Percentiles rank a stretch among this genome's conserved stretches.
phyloP scores from a whole-genome alignment of 2,888 invertebrate genomes.

The Cryptocheilus praepositus region DNA sequence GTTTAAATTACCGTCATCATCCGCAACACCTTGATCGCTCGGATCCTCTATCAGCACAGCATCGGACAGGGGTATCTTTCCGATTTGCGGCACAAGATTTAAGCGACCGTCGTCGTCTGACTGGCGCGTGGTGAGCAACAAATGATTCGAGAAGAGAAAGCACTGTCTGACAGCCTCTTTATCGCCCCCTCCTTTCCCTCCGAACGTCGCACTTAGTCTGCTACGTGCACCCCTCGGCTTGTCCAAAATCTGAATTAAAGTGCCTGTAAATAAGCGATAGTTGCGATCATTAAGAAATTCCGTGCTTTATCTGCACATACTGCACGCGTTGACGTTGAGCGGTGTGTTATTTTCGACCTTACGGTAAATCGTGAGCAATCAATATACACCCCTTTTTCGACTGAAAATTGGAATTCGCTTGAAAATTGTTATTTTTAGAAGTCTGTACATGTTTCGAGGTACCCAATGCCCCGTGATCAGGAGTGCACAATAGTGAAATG shows the following conservation, averaged over 20 bases:
- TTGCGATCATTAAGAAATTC: background rate
- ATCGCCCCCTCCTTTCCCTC: constrained; percentile 76
- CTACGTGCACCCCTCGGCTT: constrained; percentile 78
- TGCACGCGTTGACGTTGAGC: too few species aligned
- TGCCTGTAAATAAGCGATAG: constrained; percentile 77
- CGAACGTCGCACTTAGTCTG: constrained; percentile 78
- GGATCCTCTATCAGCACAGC: constrained; percentile 92
- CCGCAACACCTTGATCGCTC: constrained; percentile 79
- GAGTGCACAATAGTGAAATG: too few species aligned
- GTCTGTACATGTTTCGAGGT: too few species aligned
- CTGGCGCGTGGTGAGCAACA: constrained; percentile 87
- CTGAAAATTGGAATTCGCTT: too few species aligned
- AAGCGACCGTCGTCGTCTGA: constrained; percentile 86
- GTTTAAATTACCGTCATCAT: constrained; percentile 80
- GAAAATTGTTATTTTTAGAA: too few species aligned
- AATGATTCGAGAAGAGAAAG: constrained; percentile 93
- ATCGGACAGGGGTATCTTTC: constrained; percentile 88
- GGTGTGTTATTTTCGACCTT: too few species aligned
- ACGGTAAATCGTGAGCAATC: too few species aligned
- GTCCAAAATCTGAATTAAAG: constrained; percentile 84
- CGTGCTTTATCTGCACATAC: too few species aligned
- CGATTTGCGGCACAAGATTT: constrained; percentile 89
- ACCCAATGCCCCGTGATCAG: too few species aligned
- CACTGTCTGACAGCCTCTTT: constrained; percentile 87
- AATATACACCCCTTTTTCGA: too few species aligned